phyloP scores from a whole-genome alignment of 2,113 vertebrate species.

The Amia ocellicauda region DNA sequence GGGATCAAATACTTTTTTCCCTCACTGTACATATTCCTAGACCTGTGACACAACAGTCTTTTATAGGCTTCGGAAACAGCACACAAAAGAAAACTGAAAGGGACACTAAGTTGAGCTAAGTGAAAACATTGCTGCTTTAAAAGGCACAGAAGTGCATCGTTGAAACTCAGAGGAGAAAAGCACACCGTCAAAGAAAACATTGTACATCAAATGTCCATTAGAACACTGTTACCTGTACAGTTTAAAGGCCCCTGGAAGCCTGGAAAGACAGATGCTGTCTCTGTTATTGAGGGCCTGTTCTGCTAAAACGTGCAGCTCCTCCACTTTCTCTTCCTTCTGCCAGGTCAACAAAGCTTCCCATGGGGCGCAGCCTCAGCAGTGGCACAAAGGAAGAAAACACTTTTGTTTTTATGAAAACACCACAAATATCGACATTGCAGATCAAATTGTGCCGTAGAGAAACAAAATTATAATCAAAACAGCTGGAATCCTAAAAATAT shows the following conservation, averaged over 20 bases:
- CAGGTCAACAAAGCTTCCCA: constrained; percentile 52
- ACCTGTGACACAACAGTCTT: no score
- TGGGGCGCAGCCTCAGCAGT: constrained; percentile 37
- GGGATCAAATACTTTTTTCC: no score
- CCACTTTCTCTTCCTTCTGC: constrained; percentile 47
- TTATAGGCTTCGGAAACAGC: neutral
- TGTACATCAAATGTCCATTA: constrained; percentile 5
- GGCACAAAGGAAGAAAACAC: constrained; percentile 7
- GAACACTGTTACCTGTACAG: constrained; percentile 51
- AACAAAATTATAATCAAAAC: neutral
- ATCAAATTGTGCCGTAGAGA: no score
- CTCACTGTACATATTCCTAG: no score
- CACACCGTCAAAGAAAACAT: neutral
- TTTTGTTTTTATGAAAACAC: neutral
- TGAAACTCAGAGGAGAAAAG: neutral
- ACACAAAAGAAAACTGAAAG: neutral
- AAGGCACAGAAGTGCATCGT: neutral
- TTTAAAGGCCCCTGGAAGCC: constrained; percentile 61
- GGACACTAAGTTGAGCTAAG: neutral
- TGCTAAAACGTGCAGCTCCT: constrained; percentile 42
- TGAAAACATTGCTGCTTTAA: neutral
- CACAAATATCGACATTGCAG: neutral
- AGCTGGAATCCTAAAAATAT: neutral
- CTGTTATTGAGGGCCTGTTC: constrained; percentile 48
- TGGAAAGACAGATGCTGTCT: constrained; percentile 51